phyloP scores from a whole-genome alignment of 2,888 invertebrate genomes.

The Protophormia terraenovae region DNA sequence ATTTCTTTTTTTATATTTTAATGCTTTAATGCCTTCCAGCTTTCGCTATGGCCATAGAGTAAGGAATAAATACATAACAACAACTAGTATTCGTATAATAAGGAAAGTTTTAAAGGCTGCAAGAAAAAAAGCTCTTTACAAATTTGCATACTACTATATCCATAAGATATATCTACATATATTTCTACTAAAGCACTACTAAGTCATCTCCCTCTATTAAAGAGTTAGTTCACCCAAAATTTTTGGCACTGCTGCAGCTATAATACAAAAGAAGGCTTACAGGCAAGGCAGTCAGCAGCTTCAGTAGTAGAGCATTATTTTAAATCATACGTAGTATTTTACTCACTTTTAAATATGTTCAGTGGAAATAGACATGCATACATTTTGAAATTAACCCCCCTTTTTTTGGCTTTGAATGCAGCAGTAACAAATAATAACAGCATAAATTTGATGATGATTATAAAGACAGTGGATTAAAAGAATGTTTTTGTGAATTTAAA shows the following conservation, averaged over 20 bases:
- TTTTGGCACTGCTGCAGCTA: not conserved
- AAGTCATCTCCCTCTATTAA: not conserved
- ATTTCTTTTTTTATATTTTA: conserved; percentile 42
- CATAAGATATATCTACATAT: not conserved
- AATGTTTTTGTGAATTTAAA: not conserved
- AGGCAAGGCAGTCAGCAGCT: not conserved
- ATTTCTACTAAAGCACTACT: not conserved
- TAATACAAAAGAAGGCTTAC: not conserved
- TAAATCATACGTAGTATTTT: not conserved
- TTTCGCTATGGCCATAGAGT: conserved; percentile 21
- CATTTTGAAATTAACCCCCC: conserved; percentile 55
- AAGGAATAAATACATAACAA: conserved; percentile 1
- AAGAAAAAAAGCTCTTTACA: not conserved
- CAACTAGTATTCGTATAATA: not conserved
- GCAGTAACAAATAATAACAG: not conserved
- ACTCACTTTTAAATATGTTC: not conserved
- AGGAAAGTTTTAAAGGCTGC: not conserved
- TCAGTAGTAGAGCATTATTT: conserved; percentile 2
- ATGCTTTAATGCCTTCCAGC: conserved; percentile 64
- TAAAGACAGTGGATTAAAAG: not conserved
- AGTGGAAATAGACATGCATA: not conserved
- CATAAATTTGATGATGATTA: not conserved
- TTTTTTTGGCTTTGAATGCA: conserved; percentile 46
- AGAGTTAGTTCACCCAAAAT: not conserved
- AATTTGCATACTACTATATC: not conserved